Evolutionary conservation across 2,113 vertebrate species (phyloP), one percentile per base, ranked within the genome.

Genomic region (Pollimyrus isidori): DNA sequence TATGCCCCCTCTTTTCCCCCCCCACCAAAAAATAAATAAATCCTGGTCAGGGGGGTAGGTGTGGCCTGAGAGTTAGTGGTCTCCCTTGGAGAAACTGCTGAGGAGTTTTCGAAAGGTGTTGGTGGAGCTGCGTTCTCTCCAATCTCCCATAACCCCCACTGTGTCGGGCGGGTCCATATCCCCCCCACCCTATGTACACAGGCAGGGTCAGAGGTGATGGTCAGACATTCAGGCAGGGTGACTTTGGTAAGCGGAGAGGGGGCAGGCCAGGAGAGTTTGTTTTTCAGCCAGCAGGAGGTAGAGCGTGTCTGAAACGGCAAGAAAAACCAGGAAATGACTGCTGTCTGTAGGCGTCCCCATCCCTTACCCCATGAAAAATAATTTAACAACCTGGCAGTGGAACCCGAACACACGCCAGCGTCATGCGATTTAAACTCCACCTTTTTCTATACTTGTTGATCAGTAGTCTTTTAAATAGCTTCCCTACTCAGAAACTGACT

Each of bases 391-490:
- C 90, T 92, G 92, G 91, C 92, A 30, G 15, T 35, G 30, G 26
- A 39, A 48, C 5, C 65, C 30, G 17, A 82, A 49, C 52, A 7
- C 11, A 65, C 9, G 11, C 2, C 53, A 4, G 48, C 48, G 45
- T 89, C 7, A 11, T 26, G 21, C 19, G 49, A 58, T 92, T 91
- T 94, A 90, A 93, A 92, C 92, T 89, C 73, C 49, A 0, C 88
- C 85, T 91, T 76, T 93, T 93, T 91, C 91, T 92, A 92, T 17
- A 15, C 13, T 92, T 87, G 89, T 90, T 88, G 89, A 58, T 65
- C 90, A 86, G 90, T 90, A 92, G 93, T 92, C 92, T 92, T 88
- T 92, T 89, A 91, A 69, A 89, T 45, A 87, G 91, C 90, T 90
- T 90, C 7, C 73, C 73, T 92, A 92, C 92, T 88, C 2, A 69